Base-by-base conservation (phyloP, 1,140 invertebrate genomes). In the Drosophila orosa region DNA sequence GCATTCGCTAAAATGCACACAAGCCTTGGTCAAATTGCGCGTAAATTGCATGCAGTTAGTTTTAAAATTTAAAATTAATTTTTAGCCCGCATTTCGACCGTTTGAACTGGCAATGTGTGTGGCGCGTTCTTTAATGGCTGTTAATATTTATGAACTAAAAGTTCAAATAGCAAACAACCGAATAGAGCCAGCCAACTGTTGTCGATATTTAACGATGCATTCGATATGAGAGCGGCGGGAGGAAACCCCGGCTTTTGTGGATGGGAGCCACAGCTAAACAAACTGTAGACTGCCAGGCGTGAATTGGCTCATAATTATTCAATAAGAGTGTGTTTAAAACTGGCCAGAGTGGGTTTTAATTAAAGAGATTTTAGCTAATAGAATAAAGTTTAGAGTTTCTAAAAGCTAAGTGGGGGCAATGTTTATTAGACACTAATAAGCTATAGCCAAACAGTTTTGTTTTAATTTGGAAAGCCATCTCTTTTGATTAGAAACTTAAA, bases 51-150 rank as follows among this genome's bases (percentile, higher is more conserved):
- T 58, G 60, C 80, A 71, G 54, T 76, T 81, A 68, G 67, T 71
- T 89, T 82, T 77, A 89, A 89, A 84, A 47, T 87, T 87, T 84
- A 87, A 87, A 89, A 74, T 80, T 72, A 84, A 78, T 89, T 89
- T 74, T 62, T 59, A 50, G 57, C 33, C 50, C 10, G 67, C 48
- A 61, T 58, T 59, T 44, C 45, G 50, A 48, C 17, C 15, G 27
- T 31, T 39, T 15, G 47, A 67, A 55, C 44, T 37, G 45, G 40
- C 45, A 17, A 24, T 57, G 45, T 59, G 45, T 60, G 45, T 47
- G 37, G 22, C 44, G 74, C 65, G 61, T 67, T 60, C 76, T 79
- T 84, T 89, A 87, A 89, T 78, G 65, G 76, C 84, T 89, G 80
- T 87, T 84, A 87, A 87, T 87, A 87, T 87, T 87, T 87, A 87